Evolutionary conservation across 1,140 invertebrate species (phyloP).

Genomic region (Lethrus apterus): DNA sequence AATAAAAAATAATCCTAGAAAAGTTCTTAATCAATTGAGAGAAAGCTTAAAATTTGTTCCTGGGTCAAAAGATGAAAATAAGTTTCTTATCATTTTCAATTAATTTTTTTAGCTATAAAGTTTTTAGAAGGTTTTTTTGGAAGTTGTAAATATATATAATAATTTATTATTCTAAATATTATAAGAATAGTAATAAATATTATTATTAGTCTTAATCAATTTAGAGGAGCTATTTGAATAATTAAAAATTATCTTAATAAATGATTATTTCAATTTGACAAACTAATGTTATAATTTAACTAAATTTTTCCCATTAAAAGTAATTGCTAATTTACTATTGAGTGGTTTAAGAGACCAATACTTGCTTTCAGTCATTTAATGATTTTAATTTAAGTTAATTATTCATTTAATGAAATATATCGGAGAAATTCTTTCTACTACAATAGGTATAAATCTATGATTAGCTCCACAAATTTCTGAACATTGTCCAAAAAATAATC

Average conservation of each 20-base stretch:
- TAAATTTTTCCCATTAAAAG: slow-evolving; percentile 51
- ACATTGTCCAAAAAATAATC: slow-evolving; percentile 63
- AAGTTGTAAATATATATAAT: slow-evolving; percentile 39
- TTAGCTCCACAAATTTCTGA: slow-evolving; percentile 73
- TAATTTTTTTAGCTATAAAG: slow-evolving; percentile 34
- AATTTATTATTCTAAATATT: slow-evolving; percentile 44
- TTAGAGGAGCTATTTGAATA: slow-evolving; percentile 48
- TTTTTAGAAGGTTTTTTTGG: slow-evolving; percentile 22
- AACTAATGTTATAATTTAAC: slow-evolving; percentile 47
- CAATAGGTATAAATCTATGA: slow-evolving; percentile 71
- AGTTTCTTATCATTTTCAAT: slow-evolving; percentile 50
- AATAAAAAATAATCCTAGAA: slow-evolving; percentile 44
- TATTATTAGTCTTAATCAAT: slow-evolving; percentile 45
- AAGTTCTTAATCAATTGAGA: slow-evolving; percentile 49
- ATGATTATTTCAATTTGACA: slow-evolving; percentile 52
- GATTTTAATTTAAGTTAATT: slow-evolving; percentile 43
- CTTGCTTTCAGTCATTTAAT: slow-evolving; percentile 57
- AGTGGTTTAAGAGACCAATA: slow-evolving; percentile 49
- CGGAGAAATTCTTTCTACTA: slow-evolving; percentile 49
- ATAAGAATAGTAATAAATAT: slow-evolving; percentile 44
- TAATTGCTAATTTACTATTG: slow-evolving; percentile 43
- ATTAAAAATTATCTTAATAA: slow-evolving; percentile 49
- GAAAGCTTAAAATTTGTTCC: slow-evolving; percentile 41
- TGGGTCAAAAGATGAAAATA: slow-evolving; percentile 50
- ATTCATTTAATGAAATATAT: slow-evolving; percentile 52